Evolutionary conservation across 2,888 invertebrate species (phyloP), one percentile per base, ranked within the genome.

Genomic region (Philopedon plagiatum): DNA sequence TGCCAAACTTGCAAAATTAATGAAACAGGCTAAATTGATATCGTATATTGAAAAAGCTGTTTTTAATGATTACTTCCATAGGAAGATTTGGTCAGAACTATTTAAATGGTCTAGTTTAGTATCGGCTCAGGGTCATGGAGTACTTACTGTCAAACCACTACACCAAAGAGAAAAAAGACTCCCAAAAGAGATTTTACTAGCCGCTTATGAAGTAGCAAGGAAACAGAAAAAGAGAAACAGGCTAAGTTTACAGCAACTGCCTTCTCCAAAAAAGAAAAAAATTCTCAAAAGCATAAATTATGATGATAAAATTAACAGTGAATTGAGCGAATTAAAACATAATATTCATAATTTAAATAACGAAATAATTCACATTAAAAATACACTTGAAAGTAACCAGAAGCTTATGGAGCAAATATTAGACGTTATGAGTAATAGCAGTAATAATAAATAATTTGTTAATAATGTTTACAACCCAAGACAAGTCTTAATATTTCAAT

Each of bases 31-130:
- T 0, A 94, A 94, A 85, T 84, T 95, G 13, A 94, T 95, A 74
- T 93, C 93, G 0, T 94, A 94, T 81, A 92, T 94, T 86, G 95
- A 95, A 81, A 86, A 93, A 26, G 94, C 94, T 0, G 83, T 95
- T 34, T 94, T 94, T 76, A 92, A 93, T 79, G 93, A 92, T 84
- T 86, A 94, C 44, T 83, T 94, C 9, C 92, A 93, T 80, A 57
- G 13, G 11, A 73, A 44, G 23, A 19, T 68, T 29, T 41, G 58
- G 13, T 21, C 19, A 4, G 41, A 62, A 8, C 5, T 67, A 18
- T 49, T 61, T 18, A 9, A 51, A 9, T 92, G 93, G 80, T 93
- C 94, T 0, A 93, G 94, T 0, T 84, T 94, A 51, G 92, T 94
- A 0, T 91, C 94, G 0, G 94, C 94, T 0, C 92, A 93, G 78